Evolutionary conservation across 2,113 vertebrate species (phyloP).

Genomic region (Melanerpes formicivorus): DNA sequence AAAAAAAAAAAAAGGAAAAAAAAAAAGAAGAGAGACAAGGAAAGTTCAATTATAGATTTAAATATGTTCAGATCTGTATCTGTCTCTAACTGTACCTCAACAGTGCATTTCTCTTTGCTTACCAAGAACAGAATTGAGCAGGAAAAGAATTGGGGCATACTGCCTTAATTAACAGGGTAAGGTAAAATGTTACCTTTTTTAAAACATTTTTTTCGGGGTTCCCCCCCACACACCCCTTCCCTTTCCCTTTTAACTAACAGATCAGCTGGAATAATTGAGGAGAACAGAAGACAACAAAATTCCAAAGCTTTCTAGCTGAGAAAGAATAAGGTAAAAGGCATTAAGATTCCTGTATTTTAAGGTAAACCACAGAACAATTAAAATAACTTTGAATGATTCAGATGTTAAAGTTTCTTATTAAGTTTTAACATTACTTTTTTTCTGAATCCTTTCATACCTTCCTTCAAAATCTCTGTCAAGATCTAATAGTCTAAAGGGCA

Average conservation of each 20-base stretch:
- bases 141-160: not conserved
- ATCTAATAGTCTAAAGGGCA: not conserved
- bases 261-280: not conserved
- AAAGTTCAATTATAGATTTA: not conserved
- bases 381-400: not conserved
- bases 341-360: not conserved
- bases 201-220: not conserved
- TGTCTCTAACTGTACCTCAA: not conserved
- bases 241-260: not conserved
- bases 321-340: not conserved
- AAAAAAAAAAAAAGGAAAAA: not conserved
- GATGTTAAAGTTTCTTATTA: not conserved
- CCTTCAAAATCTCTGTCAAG: not conserved
- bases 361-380: not conserved
- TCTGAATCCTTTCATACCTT: not conserved
- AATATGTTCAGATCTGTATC: not conserved
- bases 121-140: not conserved
- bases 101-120: not conserved
- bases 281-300: not conserved
- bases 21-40: not conserved
- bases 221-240: too few relatives aligned
- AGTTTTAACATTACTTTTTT: not conserved
- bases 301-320: not conserved
- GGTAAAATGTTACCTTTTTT: not conserved
- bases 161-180: not conserved